Evolutionary conservation across 2,797 vertebrate genomes (phyloP).

Genomic region (Labroides dimidiatus): DNA sequence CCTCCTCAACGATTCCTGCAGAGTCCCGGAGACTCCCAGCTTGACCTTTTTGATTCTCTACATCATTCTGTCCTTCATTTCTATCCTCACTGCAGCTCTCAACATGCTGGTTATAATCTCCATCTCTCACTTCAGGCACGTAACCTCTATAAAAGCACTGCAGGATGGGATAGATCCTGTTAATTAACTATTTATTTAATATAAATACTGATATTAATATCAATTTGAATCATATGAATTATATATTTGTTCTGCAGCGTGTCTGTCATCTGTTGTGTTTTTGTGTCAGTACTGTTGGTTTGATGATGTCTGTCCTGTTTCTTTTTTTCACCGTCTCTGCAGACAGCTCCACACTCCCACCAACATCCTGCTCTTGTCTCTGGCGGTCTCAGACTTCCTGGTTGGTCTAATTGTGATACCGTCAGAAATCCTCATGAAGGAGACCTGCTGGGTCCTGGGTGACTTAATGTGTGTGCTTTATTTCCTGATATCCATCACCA

Average conservation of each 20-base stretch:
- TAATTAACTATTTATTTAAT: no score
- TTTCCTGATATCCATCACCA: conserved; percentile 3
- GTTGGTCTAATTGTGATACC: conserved; percentile 22
- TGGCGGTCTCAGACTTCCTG: conserved; percentile 43
- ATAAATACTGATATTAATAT: no score
- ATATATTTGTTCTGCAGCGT: no score
- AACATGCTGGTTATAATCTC: conserved; percentile 7
- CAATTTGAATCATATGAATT: no score
- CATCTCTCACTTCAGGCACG: neutral
- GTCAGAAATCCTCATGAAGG: conserved; percentile 4
- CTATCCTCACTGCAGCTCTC: neutral
- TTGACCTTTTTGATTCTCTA: neutral
- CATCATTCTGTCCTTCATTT: neutral
- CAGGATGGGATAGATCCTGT: no score
- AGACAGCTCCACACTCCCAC: conserved; percentile 51
- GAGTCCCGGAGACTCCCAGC: neutral
- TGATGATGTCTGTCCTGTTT: no score
- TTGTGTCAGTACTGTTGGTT: no score
- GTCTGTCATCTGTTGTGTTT: no score
- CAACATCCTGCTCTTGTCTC: conserved; percentile 53
- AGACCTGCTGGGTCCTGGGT: conserved; percentile 40
- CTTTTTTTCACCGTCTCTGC: neutral
- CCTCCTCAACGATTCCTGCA: neutral
- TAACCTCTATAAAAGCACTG: no score
- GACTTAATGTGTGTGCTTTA: conserved; percentile 32